Conservation (phyloP, 2,888 invertebrate species). For the Hemicrepidius hirtus region DNA sequence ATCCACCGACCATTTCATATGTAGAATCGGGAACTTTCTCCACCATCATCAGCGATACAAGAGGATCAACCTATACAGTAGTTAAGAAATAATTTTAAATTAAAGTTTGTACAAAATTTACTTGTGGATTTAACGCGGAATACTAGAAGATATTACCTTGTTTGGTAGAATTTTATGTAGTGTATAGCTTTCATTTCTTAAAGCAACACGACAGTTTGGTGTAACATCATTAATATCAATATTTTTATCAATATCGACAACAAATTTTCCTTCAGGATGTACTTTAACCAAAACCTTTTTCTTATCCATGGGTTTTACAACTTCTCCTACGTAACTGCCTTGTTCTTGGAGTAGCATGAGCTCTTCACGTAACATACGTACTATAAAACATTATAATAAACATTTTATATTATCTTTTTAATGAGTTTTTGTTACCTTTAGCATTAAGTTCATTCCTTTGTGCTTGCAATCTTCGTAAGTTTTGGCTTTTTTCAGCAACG, state of each 20-base stretch:
- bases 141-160: conserved; percentile 77
- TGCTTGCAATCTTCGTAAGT: conserved; percentile 96
- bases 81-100: background rate
- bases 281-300: conserved; percentile 99
- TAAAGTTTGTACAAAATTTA: too few species aligned
- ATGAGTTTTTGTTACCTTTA: conserved; percentile 84
- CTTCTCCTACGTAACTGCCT: conserved; percentile 99
- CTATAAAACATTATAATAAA: conserved; percentile 72
- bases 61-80: conserved; percentile 87
- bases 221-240: conserved; percentile 99
- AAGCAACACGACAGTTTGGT: conserved; percentile 97
- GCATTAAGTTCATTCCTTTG: conserved; percentile 99
- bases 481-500: conserved; percentile 98
- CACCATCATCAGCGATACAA: conserved; percentile 99
- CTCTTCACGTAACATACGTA: conserved; percentile 97
- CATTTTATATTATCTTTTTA: background rate
- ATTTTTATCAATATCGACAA: conserved; percentile 99
- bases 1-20: conserved; percentile 99
- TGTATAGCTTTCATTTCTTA: conserved; percentile 98
- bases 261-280: conserved; percentile 99
- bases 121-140: too few species aligned
- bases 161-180: conserved; percentile 99
- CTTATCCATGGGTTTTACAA: conserved; percentile 99
- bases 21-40: conserved; percentile 99
- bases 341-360: conserved; percentile 97